A percentile compares a stretch with the other conserved stretches of the same genome.
phyloP scores from a whole-genome alignment of 2,888 invertebrate species.

The Lacanobia oleracea region DNA sequence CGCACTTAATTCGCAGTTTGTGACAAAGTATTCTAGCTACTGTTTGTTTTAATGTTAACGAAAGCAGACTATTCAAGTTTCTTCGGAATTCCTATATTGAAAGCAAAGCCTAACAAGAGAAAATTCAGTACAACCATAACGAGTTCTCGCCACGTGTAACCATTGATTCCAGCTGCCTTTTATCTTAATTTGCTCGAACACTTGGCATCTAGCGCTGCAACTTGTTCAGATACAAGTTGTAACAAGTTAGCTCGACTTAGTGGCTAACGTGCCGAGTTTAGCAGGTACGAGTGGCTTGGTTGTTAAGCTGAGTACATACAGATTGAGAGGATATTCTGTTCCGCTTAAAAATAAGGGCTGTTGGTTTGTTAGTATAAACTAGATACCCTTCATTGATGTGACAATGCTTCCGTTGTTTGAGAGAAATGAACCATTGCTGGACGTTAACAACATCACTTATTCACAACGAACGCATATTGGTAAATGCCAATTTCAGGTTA shows the following conservation, averaged over 20 bases:
- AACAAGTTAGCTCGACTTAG: constrained; percentile 59
- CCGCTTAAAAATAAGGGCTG: background rate
- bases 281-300: constrained; percentile 32
- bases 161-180: constrained; percentile 52
- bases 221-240: constrained; percentile 53
- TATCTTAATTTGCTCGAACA: constrained; percentile 49
- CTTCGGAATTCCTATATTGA: background rate
- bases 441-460: no score
- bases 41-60: background rate
- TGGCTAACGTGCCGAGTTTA: constrained; percentile 48
- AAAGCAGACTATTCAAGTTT: background rate
- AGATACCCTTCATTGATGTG: no score
- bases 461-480: no score
- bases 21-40: background rate
- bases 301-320: constrained; percentile 18
- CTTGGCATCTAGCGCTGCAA: constrained; percentile 38
- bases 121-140: background rate
- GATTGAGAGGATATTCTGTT: background rate
- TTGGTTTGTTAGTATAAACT: no score
- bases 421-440: no score
- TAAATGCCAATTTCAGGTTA: no score
- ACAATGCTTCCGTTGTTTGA: no score
- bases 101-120: background rate
- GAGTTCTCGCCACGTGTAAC: constrained; percentile 14
- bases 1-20: background rate